Conservation (phyloP, 1,140 invertebrate species). For the Cryptotermes secundus region DNA sequence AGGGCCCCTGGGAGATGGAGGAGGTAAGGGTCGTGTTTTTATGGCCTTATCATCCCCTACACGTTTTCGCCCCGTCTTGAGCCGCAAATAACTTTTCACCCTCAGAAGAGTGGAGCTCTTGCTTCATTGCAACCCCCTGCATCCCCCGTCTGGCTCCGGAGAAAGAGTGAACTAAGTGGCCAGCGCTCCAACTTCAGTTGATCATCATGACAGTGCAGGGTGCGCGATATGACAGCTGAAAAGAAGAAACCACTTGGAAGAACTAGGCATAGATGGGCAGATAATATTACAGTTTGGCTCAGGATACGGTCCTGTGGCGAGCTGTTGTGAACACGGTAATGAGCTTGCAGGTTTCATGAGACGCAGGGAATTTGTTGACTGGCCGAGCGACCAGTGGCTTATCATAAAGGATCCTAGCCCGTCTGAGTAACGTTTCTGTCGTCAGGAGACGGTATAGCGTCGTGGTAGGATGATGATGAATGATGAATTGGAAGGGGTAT, state of each 20-base stretch:
- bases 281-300: background rate
- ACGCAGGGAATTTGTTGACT: too few relatives aligned
- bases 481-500: too few relatives aligned
- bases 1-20: too few relatives aligned
- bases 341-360: background rate
- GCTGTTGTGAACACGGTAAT: background rate
- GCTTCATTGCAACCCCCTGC: background rate
- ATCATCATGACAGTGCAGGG: too few relatives aligned
- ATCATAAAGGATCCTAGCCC: too few relatives aligned
- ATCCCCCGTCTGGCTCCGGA: background rate
- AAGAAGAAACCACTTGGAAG: background rate
- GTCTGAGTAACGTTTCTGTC: too few relatives aligned
- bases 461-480: too few relatives aligned
- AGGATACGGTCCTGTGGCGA: background rate
- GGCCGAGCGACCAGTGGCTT: too few relatives aligned
- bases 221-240: too few relatives aligned
- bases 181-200: too few relatives aligned
- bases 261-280: background rate
- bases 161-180: background rate
- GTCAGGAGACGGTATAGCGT: too few relatives aligned
- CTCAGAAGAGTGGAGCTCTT: background rate
- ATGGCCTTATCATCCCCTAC: conserved; percentile 13
- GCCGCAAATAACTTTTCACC: conserved; percentile 1
- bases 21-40: too few relatives aligned
- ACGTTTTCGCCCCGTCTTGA: background rate